Conservation (phyloP, 2,888 invertebrate genomes). For the Yponomeuta evonymella region DNA sequence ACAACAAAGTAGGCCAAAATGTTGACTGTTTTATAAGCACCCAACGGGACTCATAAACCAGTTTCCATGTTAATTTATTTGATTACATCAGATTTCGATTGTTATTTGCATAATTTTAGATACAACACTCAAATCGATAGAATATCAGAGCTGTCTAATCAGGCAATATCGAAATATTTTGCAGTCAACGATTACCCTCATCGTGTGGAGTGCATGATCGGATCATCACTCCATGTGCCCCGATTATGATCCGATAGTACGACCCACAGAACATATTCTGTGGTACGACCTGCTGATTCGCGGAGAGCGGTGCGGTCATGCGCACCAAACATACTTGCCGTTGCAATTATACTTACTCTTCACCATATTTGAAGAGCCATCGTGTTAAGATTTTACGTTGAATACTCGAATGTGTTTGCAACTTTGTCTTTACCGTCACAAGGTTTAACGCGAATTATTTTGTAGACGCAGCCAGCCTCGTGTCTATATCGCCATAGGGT, state of each 20-base stretch:
- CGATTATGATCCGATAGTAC: background rate
- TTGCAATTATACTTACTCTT: background rate
- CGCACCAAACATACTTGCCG: background rate
- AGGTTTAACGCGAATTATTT: background rate
- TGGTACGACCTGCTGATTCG: background rate
- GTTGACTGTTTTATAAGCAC: background rate
- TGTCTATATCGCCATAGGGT: no score
- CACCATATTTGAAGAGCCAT: no score
- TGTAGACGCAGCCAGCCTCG: no score
- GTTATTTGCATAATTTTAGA: background rate
- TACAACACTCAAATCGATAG: background rate
- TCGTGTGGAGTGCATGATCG: background rate
- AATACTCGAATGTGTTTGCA: background rate
- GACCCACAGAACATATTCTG: background rate
- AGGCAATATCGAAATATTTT: no score
- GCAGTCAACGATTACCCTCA: slow-evolving; percentile 7
- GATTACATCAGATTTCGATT: background rate
- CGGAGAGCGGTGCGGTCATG: background rate
- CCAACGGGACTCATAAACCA: background rate
- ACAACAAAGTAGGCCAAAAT: background rate
- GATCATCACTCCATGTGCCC: slow-evolving; percentile 7
- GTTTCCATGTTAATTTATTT: slow-evolving; percentile 1
- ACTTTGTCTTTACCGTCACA: background rate
- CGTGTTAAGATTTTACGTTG: background rate
- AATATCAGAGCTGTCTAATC: background rate